Conservation (phyloP, 2,888 invertebrate species). For the Amblyjoppa proteus region DNA sequence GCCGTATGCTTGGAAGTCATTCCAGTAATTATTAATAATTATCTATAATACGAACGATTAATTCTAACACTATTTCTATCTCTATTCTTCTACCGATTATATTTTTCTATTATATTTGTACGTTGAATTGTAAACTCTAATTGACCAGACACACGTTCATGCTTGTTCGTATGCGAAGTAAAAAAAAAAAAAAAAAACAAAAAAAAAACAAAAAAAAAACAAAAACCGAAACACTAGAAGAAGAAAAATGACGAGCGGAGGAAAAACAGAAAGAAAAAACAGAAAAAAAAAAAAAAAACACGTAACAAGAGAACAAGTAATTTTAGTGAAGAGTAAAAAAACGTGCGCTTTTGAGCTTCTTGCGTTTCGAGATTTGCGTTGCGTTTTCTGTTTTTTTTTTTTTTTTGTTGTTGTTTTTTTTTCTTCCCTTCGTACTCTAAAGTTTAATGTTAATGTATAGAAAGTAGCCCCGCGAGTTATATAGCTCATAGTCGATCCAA, state of each 20-base stretch:
- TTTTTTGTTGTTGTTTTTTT: constrained; percentile 44
- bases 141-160: constrained; percentile 76
- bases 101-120: constrained; percentile 85
- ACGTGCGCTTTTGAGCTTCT: constrained; percentile 64
- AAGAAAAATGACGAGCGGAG: constrained; percentile 47
- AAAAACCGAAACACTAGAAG: constrained; percentile 54
- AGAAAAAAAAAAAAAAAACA: constrained; percentile 49
- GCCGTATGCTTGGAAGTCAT: constrained; percentile 73
- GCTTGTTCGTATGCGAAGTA: constrained; percentile 68
- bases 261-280: constrained; percentile 48
- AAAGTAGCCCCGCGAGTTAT: constrained; percentile 24
- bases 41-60: constrained; percentile 78
- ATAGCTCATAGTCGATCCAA: constrained; percentile 28
- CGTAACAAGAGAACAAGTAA: constrained; percentile 46
- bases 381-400: constrained; percentile 62
- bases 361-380: constrained; percentile 64
- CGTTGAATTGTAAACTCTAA: constrained; percentile 84
- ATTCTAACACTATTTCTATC: constrained; percentile 84
- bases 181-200: constrained; percentile 61
- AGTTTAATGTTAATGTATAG: constrained; percentile 41
- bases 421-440: constrained; percentile 35
- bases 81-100: constrained; percentile 85
- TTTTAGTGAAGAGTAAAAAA: constrained; percentile 56
- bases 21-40: constrained; percentile 76
- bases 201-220: constrained; percentile 22